Evolutionary conservation across 1,140 invertebrate species (phyloP), one percentile per base, ranked within the genome.

Genomic region (Diorhabda carinulata): DNA sequence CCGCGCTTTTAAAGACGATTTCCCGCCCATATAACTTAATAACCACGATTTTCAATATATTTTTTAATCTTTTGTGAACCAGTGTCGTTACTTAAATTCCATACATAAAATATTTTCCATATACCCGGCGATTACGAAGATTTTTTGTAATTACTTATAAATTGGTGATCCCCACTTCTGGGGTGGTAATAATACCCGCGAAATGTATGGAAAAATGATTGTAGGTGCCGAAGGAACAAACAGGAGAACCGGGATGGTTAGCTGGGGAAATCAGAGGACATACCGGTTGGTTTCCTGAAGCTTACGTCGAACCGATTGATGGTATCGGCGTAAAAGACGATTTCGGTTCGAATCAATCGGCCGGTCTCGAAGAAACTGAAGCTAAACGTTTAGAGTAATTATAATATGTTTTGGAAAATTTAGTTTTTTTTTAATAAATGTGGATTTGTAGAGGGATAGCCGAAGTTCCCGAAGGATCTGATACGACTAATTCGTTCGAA

Each of bases 201-300:
- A 25, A 25, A 25, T 25, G 25, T 25, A 25, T 25, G 25, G 25
- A 25, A 25, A 25, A 25, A 25, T 52, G 25, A 6, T 43, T 57
- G 47, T 73, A 91, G 84, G 90, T 97, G 41, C 91, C 94, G 43
- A 82, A 90, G 43, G 90, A 91, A 67, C 92, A 96, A 82, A 91
- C 90, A 76, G 92, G 92, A 2, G 97, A 99, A 79, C 95, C 96
- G 6, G 97, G 97, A n/a, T 99, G 98, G 98, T 85, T 96, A 72
- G 93, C 94, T 72, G 98, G 98, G 3, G 92, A 95, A 78, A 88
- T 95, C 43, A 86, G 92, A 77, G 93, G 92, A 40, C 88, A 92
- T 71, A 91, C 89, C 4, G 97, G 97, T n/a, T 98, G 96, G 95
- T 99, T 99, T 83, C 97, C 98, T 3, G 94, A 98, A 82, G 94